These are phyloP conservation scores for Reinhardtius hippoglossoides DNA, from an alignment of 2,113 vertebrate genomes.

Conservation along the genomic window DNA sequence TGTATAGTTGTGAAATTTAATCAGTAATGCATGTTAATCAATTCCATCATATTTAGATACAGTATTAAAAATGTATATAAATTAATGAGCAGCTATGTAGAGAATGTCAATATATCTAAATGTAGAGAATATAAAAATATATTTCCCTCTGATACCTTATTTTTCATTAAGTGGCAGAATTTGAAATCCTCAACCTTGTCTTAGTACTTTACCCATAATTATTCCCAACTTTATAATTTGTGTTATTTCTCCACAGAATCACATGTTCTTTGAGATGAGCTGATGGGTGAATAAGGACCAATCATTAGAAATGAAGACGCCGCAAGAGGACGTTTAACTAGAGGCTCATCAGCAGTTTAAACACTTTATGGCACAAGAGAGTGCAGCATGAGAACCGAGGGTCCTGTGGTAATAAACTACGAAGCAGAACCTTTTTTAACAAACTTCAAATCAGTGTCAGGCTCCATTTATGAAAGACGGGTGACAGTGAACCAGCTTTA, in stretches of 20 bases:
- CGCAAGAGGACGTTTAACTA: background rate
- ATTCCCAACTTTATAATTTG: background rate
- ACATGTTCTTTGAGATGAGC: constrained; percentile 86
- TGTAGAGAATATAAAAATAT: too few relatives aligned
- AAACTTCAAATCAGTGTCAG: background rate
- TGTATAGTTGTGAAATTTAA: too few relatives aligned
- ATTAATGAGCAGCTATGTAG: too few relatives aligned
- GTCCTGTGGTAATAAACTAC: background rate
- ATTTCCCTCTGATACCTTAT: too few relatives aligned
- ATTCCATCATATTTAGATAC: too few relatives aligned
- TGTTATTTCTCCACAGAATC: constrained; percentile 70
- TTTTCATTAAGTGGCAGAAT: too few relatives aligned
- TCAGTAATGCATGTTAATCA: too few relatives aligned
- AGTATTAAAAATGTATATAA: too few relatives aligned
- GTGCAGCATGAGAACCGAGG: background rate
- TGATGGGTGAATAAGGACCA: constrained; percentile 52
- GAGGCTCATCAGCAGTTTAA: background rate
- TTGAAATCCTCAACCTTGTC: too few relatives aligned
- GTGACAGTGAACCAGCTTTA: constrained; percentile 52
- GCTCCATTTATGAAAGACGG: constrained; percentile 33
- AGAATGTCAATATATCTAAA: too few relatives aligned
- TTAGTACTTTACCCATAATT: too few relatives aligned
- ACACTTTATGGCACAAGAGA: background rate
- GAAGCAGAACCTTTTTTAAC: background rate
- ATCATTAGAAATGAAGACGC: background rate